These are phyloP conservation scores for Nemotelus nigrinus DNA, from an alignment of 2,888 invertebrate species.

Conservation along the genomic window DNA sequence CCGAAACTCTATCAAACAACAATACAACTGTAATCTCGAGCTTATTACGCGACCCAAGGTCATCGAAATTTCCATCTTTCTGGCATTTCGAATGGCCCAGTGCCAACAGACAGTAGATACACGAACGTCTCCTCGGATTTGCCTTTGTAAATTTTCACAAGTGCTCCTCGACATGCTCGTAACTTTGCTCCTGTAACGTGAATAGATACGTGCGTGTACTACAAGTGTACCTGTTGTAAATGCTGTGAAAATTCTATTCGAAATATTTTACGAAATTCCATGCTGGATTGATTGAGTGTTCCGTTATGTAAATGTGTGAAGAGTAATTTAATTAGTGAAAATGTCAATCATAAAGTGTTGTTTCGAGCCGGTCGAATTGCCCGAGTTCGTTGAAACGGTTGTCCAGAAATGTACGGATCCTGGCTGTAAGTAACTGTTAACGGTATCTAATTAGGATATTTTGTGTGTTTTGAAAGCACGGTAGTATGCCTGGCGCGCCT, in stretches of 20 bases:
- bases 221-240: slow-evolving; percentile 28
- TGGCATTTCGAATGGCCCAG: no score
- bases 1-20: slow-evolving; percentile 12
- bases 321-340: slow-evolving; percentile 33
- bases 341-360: slow-evolving; percentile 75
- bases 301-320: background rate
- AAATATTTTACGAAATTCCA: slow-evolving; percentile 6
- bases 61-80: background rate
- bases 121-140: no score
- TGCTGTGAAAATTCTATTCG: background rate
- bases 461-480: no score
- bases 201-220: no score
- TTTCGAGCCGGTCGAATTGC: slow-evolving; percentile 78
- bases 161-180: no score
- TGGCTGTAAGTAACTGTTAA: slow-evolving; percentile 75
- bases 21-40: background rate
- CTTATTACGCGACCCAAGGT: slow-evolving; percentile 9
- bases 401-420: slow-evolving; percentile 84
- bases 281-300: background rate
- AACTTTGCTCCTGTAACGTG: no score
- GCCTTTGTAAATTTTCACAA: background rate
- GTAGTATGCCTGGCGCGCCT: no score
- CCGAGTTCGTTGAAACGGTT: slow-evolving; percentile 79
- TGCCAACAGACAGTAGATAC: no score
- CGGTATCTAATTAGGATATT: background rate